These are phyloP conservation scores for Noctua janthe DNA, from an alignment of 2,888 invertebrate species.

Conservation along the genomic window DNA sequence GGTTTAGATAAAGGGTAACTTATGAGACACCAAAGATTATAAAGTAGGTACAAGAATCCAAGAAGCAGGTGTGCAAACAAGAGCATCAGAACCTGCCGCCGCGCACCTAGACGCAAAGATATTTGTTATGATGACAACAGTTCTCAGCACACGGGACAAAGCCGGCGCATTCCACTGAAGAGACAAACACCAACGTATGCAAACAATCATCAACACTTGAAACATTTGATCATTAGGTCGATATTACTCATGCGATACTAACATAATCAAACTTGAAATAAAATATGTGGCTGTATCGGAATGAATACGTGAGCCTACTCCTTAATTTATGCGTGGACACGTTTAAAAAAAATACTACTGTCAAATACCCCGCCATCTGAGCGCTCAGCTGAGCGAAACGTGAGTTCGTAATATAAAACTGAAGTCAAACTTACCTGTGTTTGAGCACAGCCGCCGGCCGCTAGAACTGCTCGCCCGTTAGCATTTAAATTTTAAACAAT, in stretches of 20 bases:
- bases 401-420: conserved; percentile 37
- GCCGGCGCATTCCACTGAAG: conserved; percentile 71
- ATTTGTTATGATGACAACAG: conserved; percentile 72
- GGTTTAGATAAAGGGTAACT: conserved; percentile 42
- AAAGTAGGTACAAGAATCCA: conserved; percentile 65
- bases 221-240: conserved; percentile 65
- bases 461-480: conserved; percentile 68
- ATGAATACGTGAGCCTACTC: conserved; percentile 67
- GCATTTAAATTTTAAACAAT: conserved; percentile 71
- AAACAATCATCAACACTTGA: conserved; percentile 65
- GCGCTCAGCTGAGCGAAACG: conserved; percentile 66
- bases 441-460: conserved; percentile 69
- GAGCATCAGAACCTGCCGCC: conserved; percentile 50
- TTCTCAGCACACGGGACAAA: conserved; percentile 68
- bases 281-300: conserved; percentile 46
- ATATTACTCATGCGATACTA: conserved; percentile 56
- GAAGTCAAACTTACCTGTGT: conserved; percentile 80
- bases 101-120: conserved; percentile 62
- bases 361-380: conserved; percentile 67
- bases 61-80: conserved; percentile 74
- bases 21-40: conserved; percentile 39
- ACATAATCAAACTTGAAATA: conserved; percentile 36
- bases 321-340: conserved; percentile 78
- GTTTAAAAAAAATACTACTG: conserved; percentile 76
- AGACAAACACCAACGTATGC: conserved; percentile 62